Evolutionary conservation across 2,797 vertebrate genomes (phyloP), one percentile per base, ranked within the genome.

Genomic region (Bucorvus abyssinicus): DNA sequence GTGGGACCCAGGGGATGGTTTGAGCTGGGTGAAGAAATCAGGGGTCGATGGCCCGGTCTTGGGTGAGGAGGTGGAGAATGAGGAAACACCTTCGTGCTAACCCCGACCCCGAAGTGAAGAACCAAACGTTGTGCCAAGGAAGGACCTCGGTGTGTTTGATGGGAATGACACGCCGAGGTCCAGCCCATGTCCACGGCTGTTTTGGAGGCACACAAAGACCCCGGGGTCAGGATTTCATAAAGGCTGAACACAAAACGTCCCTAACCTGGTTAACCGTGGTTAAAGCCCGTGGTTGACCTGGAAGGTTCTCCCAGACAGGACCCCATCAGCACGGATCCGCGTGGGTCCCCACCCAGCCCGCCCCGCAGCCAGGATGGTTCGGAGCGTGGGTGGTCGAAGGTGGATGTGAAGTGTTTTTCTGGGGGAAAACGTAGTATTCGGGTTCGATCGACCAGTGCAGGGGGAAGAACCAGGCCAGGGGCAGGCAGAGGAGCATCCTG

Each of bases 301-400:
- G 61, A 57, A 36, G 36, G 1, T n/a, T 61, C 61, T 63, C 56
- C 78, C 74, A 74, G 67, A 9, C 8, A 23, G 9, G 50, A 45
- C 8, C 30, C 22, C 57, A 9, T 34, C 53, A 55, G 32, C 0
- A 1, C 60, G 0, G 6, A n/a, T 14, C 32, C 5, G 0, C 0
- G 2, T 13, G 24, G 24, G 11, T 73, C 50, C 57, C 55, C n/a
- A 7, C 52, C 70, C 82, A 47, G 24, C 21, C 15, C 29, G 14
- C 44, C 44, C 52, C 30, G 8, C 38, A 6, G n/a, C 8, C 0
- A 34, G 42, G 29, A 12, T 1, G 7, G 9, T 6, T 52, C 14
- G 9, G 38, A 42, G n/a, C 34, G 42, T 5, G 9, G 59, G 68
- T 23, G 57, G 70, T 12, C 32, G 15, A 64, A 89, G 38, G 29